Evolutionary conservation across 1,140 invertebrate species (phyloP).

Genomic region (Hypothenemus hampei): DNA sequence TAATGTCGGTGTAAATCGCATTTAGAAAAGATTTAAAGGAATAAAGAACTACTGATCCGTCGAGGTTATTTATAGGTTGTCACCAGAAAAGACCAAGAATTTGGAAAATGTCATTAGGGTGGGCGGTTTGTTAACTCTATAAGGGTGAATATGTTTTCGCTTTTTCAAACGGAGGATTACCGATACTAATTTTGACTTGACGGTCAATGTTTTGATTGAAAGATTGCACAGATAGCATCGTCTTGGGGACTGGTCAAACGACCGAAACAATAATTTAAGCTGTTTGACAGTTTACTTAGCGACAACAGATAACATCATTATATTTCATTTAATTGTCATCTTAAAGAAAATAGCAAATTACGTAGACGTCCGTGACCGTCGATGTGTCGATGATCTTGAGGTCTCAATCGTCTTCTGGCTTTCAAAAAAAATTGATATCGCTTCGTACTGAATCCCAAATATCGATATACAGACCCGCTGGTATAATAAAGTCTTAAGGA

Average conservation of each 20-base stretch:
- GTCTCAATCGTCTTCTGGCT: background rate
- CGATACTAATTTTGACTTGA: slow-evolving; percentile 16
- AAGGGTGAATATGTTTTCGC: slow-evolving; percentile 24
- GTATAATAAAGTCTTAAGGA: slow-evolving; percentile 24
- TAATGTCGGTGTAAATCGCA: slow-evolving; percentile 13
- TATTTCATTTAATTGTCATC: too few species aligned
- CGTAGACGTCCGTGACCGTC: too few species aligned
- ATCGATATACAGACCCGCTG: slow-evolving; percentile 1
- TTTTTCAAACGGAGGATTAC: slow-evolving; percentile 8
- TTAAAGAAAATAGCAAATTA: too few species aligned
- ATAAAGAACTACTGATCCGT: slow-evolving; percentile 27
- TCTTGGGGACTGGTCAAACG: slow-evolving; percentile 7
- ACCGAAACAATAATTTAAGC: slow-evolving; percentile 5
- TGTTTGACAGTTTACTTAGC: background rate
- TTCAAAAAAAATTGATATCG: background rate
- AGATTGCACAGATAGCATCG: slow-evolving; percentile 15
- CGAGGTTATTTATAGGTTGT: slow-evolving; percentile 35
- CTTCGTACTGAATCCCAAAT: slow-evolving; percentile 6
- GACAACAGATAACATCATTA: too few species aligned
- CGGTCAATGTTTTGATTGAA: slow-evolving; percentile 16
- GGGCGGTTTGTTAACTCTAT: slow-evolving; percentile 36
- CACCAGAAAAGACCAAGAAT: slow-evolving; percentile 28
- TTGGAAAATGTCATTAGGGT: slow-evolving; percentile 35
- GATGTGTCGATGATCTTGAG: background rate
- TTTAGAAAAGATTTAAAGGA: slow-evolving; percentile 13